Conservation (phyloP, 2,113 vertebrate genomes). For the Heloderma charlesbogerti region DNA sequence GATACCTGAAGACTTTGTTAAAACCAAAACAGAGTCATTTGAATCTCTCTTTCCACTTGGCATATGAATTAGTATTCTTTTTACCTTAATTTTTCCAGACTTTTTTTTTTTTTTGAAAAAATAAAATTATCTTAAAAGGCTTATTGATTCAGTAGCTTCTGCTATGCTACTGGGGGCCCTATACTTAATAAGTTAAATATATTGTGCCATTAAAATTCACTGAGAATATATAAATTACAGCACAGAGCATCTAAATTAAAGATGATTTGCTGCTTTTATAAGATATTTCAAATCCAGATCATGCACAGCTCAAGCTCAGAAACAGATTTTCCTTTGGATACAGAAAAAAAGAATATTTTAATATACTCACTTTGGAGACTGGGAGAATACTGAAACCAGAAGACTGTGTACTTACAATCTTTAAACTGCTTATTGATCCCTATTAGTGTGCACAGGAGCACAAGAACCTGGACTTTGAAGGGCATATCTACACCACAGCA, state of each 20-base stretch:
- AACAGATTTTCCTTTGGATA: not conserved
- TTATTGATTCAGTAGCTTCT: not conserved
- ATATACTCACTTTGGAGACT: not conserved
- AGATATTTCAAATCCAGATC: constrained; percentile 25
- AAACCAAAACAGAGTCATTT: fast-evolving
- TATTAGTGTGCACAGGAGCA: not conserved
- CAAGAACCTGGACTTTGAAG: not conserved
- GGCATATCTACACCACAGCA: not conserved
- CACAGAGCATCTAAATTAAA: not conserved
- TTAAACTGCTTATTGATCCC: not conserved
- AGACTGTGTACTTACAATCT: not conserved
- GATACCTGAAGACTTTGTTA: not conserved
- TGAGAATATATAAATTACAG: not conserved
- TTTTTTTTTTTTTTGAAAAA: not conserved
- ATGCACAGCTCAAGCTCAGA: not conserved
- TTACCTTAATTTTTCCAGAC: not conserved
- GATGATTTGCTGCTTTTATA: constrained; percentile 21
- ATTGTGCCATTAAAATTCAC: not conserved
- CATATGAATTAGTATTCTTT: not conserved
- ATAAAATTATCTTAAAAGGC: not conserved
- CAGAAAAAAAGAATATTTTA: not conserved
- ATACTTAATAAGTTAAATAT: constrained; percentile 22
- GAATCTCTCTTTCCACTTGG: not conserved
- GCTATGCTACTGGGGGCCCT: not conserved
- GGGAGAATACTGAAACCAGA: not conserved